Evolutionary conservation across 2,888 invertebrate genomes (phyloP).

Genomic region (Trissoscelio sp.): DNA sequence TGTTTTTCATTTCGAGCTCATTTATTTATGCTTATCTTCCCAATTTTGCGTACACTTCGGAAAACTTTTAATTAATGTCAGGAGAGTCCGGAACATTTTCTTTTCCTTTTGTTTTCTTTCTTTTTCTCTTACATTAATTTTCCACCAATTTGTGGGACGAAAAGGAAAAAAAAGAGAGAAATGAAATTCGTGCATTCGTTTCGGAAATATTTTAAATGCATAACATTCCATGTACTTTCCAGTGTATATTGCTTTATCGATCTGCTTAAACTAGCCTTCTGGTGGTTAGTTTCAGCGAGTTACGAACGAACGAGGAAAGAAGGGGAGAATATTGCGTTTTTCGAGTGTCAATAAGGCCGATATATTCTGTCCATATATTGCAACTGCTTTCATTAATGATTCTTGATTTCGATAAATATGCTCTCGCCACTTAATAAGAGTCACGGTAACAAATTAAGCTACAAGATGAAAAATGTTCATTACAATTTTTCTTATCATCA

Average conservation of each 20-base stretch:
- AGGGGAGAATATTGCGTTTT: slow-evolving; percentile 34
- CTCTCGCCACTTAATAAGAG: too few relatives aligned
- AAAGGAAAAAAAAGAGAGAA: too few relatives aligned
- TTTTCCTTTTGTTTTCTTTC: too few relatives aligned
- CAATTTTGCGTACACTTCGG: not conserved
- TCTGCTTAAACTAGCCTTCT: slow-evolving; percentile 29
- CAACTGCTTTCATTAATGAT: slow-evolving; percentile 27
- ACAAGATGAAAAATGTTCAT: too few relatives aligned
- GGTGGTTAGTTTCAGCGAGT: slow-evolving; percentile 19
- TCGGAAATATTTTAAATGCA: slow-evolving; percentile 3
- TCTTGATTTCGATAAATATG: slow-evolving; percentile 32
- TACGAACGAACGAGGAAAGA: slow-evolving; percentile 4
- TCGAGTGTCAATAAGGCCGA: slow-evolving; percentile 13
- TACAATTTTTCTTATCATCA: too few relatives aligned
- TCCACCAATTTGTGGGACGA: too few relatives aligned
- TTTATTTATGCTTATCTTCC: not conserved
- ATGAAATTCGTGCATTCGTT: not conserved
- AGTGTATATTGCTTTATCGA: slow-evolving; percentile 40
- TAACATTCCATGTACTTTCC: slow-evolving; percentile 23
- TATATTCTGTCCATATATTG: slow-evolving; percentile 24
- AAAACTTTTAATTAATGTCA: slow-evolving; percentile 1
- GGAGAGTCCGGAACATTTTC: not conserved
- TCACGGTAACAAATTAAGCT: too few relatives aligned
- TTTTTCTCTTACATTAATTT: too few relatives aligned
- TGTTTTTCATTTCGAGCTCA: not conserved